Conservation (phyloP, 2,888 invertebrate genomes). For the Phasia obesa region DNA sequence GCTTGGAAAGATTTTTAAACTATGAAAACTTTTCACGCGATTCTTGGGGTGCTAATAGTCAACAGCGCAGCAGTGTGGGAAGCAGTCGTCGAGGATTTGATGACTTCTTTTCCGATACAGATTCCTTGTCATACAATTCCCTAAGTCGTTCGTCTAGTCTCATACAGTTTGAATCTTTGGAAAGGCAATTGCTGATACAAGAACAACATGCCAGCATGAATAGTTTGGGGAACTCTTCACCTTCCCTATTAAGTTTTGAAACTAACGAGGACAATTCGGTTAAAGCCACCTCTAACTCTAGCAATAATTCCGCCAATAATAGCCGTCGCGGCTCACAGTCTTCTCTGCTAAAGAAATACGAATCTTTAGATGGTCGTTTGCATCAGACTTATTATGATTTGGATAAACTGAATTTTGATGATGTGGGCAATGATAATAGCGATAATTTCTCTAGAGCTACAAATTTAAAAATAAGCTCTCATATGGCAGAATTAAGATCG, state of each 20-base stretch:
- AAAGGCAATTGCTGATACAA: slow-evolving; percentile 85
- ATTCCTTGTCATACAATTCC: slow-evolving; percentile 84
- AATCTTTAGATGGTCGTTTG: slow-evolving; percentile 79
- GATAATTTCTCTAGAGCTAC: slow-evolving; percentile 49
- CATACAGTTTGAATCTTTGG: slow-evolving; percentile 92
- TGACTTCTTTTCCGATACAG: slow-evolving; percentile 82
- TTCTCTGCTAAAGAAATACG: slow-evolving; percentile 79
- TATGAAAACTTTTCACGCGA: slow-evolving; percentile 76
- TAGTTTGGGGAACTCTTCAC: slow-evolving; percentile 81
- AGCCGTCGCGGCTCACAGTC: slow-evolving; percentile 79
- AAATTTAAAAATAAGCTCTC: slow-evolving; percentile 44
- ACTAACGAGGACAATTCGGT: slow-evolving; percentile 59
- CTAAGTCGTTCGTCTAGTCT: slow-evolving; percentile 91
- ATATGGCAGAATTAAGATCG: slow-evolving; percentile 75
- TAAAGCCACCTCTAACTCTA: slow-evolving; percentile 67
- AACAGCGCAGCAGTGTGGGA: slow-evolving; percentile 76
- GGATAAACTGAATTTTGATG: slow-evolving; percentile 80
- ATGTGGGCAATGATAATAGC: slow-evolving; percentile 67
- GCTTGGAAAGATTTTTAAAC: slow-evolving; percentile 77
- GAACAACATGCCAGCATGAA: slow-evolving; percentile 82
- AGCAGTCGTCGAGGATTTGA: slow-evolving; percentile 79
- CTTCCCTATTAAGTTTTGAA: slow-evolving; percentile 80
- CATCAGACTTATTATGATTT: slow-evolving; percentile 82
- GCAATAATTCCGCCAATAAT: slow-evolving; percentile 75
- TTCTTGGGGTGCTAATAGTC: slow-evolving; percentile 74